Conservation (phyloP, 2,797 vertebrate species). For the Brachyalestes nurse region DNA sequence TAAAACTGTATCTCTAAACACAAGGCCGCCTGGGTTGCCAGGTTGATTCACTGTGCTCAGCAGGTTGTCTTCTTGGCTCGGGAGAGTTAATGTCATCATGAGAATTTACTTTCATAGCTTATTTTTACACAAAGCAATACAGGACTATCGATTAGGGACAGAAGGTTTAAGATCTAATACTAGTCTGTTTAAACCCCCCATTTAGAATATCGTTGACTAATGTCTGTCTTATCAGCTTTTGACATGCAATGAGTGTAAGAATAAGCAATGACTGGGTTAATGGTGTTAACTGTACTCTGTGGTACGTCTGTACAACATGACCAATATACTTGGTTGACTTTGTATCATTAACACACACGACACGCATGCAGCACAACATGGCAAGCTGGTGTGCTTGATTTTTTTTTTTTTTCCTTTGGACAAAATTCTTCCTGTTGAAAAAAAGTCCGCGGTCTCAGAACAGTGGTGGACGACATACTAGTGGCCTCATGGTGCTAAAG, state of each 20-base stretch:
- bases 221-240: background rate
- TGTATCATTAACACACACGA: background rate
- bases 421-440: background rate
- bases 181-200: background rate
- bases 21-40: background rate
- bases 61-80: background rate
- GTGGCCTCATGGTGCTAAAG: slow-evolving; percentile 52
- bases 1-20: background rate
- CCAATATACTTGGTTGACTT: background rate
- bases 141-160: background rate
- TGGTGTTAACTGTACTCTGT: background rate
- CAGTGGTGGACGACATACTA: background rate
- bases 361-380: background rate
- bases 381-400: background rate
- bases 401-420: background rate
- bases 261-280: slow-evolving; percentile 1
- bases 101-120: slow-evolving; percentile 1
- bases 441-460: background rate
- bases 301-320: background rate
- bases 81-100: background rate
- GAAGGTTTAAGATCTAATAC: background rate
- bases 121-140: slow-evolving; percentile 42
- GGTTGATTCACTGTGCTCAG: background rate
- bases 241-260: slow-evolving; percentile 20
- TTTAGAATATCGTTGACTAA: background rate